Evolutionary conservation across 2,888 invertebrate genomes (phyloP), one percentile per base, ranked within the genome.

Genomic region (Pseudococcus viburni): DNA sequence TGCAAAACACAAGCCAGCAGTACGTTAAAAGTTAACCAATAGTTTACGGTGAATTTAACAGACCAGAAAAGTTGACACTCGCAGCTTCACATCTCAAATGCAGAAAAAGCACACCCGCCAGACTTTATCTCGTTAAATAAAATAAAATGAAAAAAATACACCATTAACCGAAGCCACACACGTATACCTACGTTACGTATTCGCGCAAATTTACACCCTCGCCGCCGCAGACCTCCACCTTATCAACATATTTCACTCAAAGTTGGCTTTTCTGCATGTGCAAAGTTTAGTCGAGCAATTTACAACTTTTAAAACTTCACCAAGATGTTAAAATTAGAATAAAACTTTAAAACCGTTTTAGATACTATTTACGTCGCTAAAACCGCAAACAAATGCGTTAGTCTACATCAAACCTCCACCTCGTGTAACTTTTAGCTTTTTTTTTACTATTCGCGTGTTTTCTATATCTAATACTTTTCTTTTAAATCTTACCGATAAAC

Each of bases 401-500:
- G 80, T 83, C n/a, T n/a, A 64, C 22, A 46, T 46, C 46, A 42
- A 42, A 83, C 80, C 80, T 11, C 46, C n/a, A 77, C 33, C 64
- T 11, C 22, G 11, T 64, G 6, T 22, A 73, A 73, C 73, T 73
- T 73, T 12, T 33, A 7, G 8, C n/a, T 64, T 64, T 64, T 64
- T 64, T 64, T 22, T 22, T 64, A 64, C 8, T 64, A 64, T 22
- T 64, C 22, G 19, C n/a, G 8, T 64, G 8, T 64, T 64, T 0
- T 64, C 8, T 64, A n/a, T 64, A 15, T 39, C 33, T 77, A 42
- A 42, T 42, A 42, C 42, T 77, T 77, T 39, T 77, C 39, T 33
- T 84, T 85, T 33, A 90, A 73, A 51, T 92, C 95, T 95, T 94
- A 95, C 95, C 95, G 94, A 94, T 92, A 93, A 93, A 91, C 95